These are phyloP conservation scores for Nannobrachium achirus DNA, from an alignment of 2,113 vertebrate genomes.

Conservation along the genomic window DNA sequence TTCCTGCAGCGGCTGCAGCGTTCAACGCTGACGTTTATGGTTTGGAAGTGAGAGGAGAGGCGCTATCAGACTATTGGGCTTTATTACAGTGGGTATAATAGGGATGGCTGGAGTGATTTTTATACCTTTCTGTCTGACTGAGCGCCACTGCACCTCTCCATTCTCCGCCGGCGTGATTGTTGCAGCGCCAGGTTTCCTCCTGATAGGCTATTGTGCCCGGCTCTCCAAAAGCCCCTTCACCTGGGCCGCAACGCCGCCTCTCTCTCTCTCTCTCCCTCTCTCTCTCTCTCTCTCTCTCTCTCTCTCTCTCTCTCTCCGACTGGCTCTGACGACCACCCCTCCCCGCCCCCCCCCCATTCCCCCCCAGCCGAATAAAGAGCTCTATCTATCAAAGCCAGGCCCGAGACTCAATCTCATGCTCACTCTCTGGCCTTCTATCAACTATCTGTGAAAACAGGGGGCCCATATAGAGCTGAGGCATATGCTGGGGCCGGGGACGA, in stretches of 20 bases:
- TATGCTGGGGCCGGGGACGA: constrained; percentile 43
- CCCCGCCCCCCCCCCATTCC: constrained; percentile 12
- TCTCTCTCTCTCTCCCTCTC: constrained; percentile 48
- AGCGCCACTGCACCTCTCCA: constrained; percentile 57
- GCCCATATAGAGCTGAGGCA: constrained; percentile 52
- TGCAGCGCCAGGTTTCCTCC: constrained; percentile 63
- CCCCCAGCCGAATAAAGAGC: constrained; percentile 61
- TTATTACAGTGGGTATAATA: constrained; percentile 76
- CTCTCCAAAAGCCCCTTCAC: constrained; percentile 68
- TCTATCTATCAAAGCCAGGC: constrained; percentile 71
- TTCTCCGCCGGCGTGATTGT: constrained; percentile 67
- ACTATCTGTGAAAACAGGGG: constrained; percentile 64
- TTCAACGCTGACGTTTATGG: constrained; percentile 77
- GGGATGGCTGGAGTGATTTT: constrained; percentile 74
- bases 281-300: constrained; percentile 52
- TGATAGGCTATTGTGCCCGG: constrained; percentile 68
- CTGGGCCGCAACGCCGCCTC: constrained; percentile 49
- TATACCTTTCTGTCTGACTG: constrained; percentile 68
- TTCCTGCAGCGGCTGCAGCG: constrained; percentile 55
- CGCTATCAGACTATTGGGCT: constrained; percentile 76
- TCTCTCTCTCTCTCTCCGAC: constrained; percentile 39
- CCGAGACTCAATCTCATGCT: constrained; percentile 55
- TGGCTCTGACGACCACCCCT: not conserved
- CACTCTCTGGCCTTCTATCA: constrained; percentile 57
- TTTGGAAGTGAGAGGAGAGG: constrained; percentile 70